Base-by-base conservation (phyloP, 2,888 invertebrate species). In the Hyposoter didymator region DNA sequence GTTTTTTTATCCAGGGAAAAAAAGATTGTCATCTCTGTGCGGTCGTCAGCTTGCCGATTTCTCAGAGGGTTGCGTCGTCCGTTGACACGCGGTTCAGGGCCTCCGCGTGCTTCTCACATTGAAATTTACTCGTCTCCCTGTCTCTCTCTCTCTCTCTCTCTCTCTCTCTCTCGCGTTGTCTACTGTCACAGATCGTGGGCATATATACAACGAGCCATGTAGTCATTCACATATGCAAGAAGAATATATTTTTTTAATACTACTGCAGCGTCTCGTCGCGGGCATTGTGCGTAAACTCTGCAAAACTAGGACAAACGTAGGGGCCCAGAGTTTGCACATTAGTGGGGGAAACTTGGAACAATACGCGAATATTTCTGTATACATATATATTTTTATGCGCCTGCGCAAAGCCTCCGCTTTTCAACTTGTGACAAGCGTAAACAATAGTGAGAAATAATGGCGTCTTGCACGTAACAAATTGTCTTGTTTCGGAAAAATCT, bases 401-500 rank as follows among this genome's bases (percentile, higher is more conserved):
- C 45, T 35, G 39, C 28, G 32, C 28, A 6, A 55, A 45, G n/a
- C 28, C 59, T 39, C 55, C 22, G 12, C 35, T 59, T 28, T 59
- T 28, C 10, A 28, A 35, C 32, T 64, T 47, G 39, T 45, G 66
- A 66, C 64, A 45, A 4, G 92, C 96, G 83, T 92, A 96, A 78
- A 96, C 95, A 88, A 91, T 95, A 84, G 95, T 95, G 17, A 92
- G 95, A 79, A 93, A 94, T 89, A 78, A 75, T 59, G 95, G 95
- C 55, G 22, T 55, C 12, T 55, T 55, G 55, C 55, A 55, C 28
- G 55, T 55, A 28, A 12, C 4, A 55, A 22, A 55, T 55, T 55
- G 12, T 55, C 59, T 59, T 14, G 28, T 28, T 59, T 59, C 28
- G 28, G 28, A 59, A 28, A 55, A 28, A n/a, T 47, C 19, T 45